Conservation (phyloP, 2,113 vertebrate species). For the Atractosteus spatula region DNA sequence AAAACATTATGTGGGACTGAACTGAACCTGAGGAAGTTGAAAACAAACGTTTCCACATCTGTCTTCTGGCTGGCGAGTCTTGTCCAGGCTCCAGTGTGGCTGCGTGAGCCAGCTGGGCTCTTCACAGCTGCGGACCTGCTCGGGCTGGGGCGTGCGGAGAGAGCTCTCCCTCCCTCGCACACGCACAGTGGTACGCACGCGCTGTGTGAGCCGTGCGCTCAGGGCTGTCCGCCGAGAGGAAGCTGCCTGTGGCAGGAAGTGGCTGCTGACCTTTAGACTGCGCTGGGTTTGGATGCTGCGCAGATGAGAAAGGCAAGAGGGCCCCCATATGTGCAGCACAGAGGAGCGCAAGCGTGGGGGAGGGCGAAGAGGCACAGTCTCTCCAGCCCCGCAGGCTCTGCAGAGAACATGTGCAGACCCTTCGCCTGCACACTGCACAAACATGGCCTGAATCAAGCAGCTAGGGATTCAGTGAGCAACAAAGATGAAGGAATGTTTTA, state of each 20-base stretch:
- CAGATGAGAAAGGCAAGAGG: slow-evolving; percentile 26
- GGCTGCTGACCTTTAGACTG: slow-evolving; percentile 64
- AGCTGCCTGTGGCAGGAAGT: slow-evolving; percentile 63
- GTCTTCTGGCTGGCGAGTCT: too few species aligned
- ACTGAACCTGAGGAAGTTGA: background rate
- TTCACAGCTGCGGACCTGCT: too few species aligned
- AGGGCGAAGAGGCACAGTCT: slow-evolving; percentile 1
- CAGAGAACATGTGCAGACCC: too few species aligned
- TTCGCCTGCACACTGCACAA: background rate
- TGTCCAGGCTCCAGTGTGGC: too few species aligned
- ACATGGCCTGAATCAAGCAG: too few species aligned
- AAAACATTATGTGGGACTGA: background rate
- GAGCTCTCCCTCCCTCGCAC: background rate
- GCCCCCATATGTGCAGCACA: slow-evolving; percentile 40
- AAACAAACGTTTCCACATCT: too few species aligned
- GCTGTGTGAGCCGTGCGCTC: slow-evolving; percentile 22
- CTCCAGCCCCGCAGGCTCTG: background rate
- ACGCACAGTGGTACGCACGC: background rate
- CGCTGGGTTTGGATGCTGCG: slow-evolving; percentile 26
- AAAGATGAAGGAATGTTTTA: too few species aligned
- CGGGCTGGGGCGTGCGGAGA: too few species aligned
- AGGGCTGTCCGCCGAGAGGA: slow-evolving; percentile 56
- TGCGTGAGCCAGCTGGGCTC: too few species aligned
- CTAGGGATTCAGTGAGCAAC: too few species aligned
- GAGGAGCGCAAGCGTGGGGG: slow-evolving; percentile 14